Conservation (phyloP, 2,888 invertebrate species). For the Cephus rjabovi region DNA sequence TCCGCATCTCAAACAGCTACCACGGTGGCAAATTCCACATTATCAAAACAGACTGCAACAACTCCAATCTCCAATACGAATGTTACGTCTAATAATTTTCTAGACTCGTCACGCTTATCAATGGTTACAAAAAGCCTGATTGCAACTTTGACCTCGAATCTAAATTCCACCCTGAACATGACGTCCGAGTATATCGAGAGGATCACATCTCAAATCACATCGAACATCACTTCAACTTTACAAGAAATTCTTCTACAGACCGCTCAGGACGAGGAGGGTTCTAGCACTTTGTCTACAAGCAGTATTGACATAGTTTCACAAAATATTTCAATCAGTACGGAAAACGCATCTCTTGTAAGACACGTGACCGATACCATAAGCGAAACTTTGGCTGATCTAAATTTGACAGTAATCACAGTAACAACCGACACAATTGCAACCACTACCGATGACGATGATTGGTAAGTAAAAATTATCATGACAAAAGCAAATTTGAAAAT, state of each 20-base stretch:
- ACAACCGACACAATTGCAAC: neutral
- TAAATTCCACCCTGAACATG: slow-evolving; percentile 34
- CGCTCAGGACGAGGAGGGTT: neutral
- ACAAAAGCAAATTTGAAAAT: neutral
- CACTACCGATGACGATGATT: slow-evolving; percentile 70
- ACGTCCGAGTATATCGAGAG: slow-evolving; percentile 38
- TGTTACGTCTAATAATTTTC: neutral
- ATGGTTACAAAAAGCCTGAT: slow-evolving; percentile 45
- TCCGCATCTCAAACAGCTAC: slow-evolving; percentile 21
- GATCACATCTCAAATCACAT: slow-evolving; percentile 43
- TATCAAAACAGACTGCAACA: neutral
- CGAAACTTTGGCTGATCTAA: neutral
- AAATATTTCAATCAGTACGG: slow-evolving; percentile 4
- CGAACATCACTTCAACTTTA: slow-evolving; percentile 46
- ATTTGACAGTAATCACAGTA: neutral
- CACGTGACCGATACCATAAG: slow-evolving; percentile 2
- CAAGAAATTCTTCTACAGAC: slow-evolving; percentile 31
- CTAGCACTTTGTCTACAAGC: neutral
- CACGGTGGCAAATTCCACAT: slow-evolving; percentile 13
- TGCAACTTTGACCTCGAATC: slow-evolving; percentile 37
- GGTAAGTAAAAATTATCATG: slow-evolving; percentile 42
- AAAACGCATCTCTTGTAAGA: slow-evolving; percentile 8
- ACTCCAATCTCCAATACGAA: neutral
- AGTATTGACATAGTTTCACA: neutral
- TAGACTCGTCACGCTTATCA: slow-evolving; percentile 40